phyloP scores from a whole-genome alignment of 2,113 vertebrate genomes.

The Sebastes schlegelii region DNA sequence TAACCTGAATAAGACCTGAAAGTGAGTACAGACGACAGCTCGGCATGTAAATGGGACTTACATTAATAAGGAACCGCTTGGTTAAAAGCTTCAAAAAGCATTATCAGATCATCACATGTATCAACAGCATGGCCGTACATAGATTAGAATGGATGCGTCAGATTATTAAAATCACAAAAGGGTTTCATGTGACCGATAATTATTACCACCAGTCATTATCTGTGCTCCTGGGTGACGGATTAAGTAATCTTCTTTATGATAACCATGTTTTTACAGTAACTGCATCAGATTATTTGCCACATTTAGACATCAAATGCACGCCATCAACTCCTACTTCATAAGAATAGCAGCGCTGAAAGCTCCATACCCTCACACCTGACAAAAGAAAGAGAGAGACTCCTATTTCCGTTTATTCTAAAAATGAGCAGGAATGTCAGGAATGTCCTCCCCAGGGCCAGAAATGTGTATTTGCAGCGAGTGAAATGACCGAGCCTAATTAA shows the following conservation, averaged over 20 bases:
- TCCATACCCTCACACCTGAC: neutral
- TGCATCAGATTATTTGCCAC: neutral
- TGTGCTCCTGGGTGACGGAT: too few species aligned
- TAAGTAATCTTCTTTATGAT: too few species aligned
- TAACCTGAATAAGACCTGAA: slow-evolving; percentile 24
- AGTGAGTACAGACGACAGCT: neutral
- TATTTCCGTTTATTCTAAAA: slow-evolving; percentile 8
- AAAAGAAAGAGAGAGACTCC: slow-evolving; percentile 18
- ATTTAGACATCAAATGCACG: neutral
- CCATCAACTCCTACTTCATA: neutral
- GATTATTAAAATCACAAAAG: neutral
- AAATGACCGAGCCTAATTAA: slow-evolving; percentile 37
- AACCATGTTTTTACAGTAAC: neutral
- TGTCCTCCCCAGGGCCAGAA: slow-evolving; percentile 25
- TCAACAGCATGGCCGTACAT: neutral
- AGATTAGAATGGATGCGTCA: neutral
- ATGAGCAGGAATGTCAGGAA: slow-evolving; percentile 44
- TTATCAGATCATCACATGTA: neutral
- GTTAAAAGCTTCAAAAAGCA: neutral
- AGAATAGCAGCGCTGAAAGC: neutral
- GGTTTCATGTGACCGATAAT: neutral
- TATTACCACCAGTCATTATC: neutral
- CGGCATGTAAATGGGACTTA: slow-evolving; percentile 6
- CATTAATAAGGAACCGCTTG: neutral
- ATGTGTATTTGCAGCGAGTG: slow-evolving; percentile 37